These are phyloP conservation scores for Meloidogyne exigua DNA, from an alignment of 1,140 invertebrate genomes.

Conservation along the genomic window DNA sequence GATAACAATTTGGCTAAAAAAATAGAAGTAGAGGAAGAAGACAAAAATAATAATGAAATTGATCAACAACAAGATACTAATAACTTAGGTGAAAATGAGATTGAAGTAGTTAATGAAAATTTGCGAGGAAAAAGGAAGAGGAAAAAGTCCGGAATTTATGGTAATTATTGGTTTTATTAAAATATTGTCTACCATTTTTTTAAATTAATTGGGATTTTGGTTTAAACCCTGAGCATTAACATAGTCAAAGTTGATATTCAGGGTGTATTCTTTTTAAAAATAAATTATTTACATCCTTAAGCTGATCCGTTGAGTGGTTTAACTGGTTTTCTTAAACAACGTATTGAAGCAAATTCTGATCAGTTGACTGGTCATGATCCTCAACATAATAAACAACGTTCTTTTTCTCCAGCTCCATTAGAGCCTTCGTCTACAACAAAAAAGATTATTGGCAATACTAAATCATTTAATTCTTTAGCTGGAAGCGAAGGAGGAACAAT, in stretches of 20 bases:
- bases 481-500: slow-evolving; percentile 3
- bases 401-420: slow-evolving; percentile 1
- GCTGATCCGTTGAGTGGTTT: background rate
- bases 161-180: background rate
- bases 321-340: background rate
- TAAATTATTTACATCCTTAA: background rate
- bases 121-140: background rate
- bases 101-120: background rate
- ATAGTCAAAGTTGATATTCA: no score
- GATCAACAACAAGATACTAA: background rate
- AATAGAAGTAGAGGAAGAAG: slow-evolving; percentile 8
- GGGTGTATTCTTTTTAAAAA: background rate
- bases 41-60: background rate
- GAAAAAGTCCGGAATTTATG: background rate
- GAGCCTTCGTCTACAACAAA: background rate
- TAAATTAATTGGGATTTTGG: no score
- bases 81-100: background rate
- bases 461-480: background rate
- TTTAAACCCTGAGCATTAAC: no score
- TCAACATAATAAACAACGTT: background rate
- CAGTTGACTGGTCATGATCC: background rate
- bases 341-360: background rate
- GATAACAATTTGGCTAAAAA: background rate
- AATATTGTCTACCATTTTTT: no score
- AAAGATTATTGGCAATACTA: background rate